Evolutionary conservation across 2,888 invertebrate genomes (phyloP).

Genomic region (Agrotis segetum): DNA sequence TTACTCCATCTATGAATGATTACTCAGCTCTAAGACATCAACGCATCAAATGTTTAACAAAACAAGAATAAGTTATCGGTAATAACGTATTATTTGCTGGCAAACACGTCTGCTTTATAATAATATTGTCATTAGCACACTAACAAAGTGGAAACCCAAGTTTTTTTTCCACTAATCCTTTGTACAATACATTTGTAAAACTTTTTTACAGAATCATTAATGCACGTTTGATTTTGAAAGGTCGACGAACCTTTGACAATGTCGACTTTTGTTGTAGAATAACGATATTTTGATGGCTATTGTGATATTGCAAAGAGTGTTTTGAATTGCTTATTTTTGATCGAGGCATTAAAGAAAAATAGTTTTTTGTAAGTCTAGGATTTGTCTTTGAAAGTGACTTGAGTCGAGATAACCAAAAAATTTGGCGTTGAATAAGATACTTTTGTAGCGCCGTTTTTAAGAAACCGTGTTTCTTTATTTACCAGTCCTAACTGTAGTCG

Average conservation of each 20-base stretch:
- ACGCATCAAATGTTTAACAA: conserved; percentile 71
- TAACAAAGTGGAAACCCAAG: conserved; percentile 64
- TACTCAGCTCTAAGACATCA: conserved; percentile 71
- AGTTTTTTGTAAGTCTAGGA: conserved; percentile 5
- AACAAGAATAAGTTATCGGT: conserved; percentile 74
- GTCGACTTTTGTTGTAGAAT: conserved; percentile 62
- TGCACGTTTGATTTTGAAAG: conserved; percentile 66
- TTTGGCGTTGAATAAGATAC: too few species aligned
- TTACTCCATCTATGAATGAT: conserved; percentile 69
- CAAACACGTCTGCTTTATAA: conserved; percentile 77
- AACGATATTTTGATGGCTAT: conserved; percentile 50
- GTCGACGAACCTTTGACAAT: conserved; percentile 70
- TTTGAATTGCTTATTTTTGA: neutral
- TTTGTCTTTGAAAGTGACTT: neutral
- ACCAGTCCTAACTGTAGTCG: too few species aligned
- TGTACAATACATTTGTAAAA: conserved; percentile 57
- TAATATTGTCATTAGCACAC: conserved; percentile 84
- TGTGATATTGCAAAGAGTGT: conserved; percentile 23
- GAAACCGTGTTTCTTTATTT: too few species aligned
- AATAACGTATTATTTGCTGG: conserved; percentile 78
- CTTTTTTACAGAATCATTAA: conserved; percentile 65
- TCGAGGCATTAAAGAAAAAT: neutral
- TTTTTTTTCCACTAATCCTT: conserved; percentile 63
- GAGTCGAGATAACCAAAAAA: too few species aligned
- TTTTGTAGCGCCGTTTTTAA: too few species aligned